Base-by-base conservation (phyloP, 2,797 vertebrate genomes). In the Anableps anableps region DNA sequence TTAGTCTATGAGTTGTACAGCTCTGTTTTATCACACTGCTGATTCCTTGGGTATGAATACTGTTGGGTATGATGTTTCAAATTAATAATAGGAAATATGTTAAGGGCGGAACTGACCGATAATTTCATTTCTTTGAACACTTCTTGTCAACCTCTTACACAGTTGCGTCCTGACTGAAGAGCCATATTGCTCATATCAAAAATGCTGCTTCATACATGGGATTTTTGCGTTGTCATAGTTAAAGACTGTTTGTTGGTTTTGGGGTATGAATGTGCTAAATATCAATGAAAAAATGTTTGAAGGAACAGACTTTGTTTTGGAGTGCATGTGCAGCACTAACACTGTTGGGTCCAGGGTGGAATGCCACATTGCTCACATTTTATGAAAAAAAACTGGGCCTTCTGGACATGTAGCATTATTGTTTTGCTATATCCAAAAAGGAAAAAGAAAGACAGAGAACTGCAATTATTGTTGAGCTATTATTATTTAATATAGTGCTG, bases 401-500 rank as follows among this genome's bases (percentile, higher is more conserved):
- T 23, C 3, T 26, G 34, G 6, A 64, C 60, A 64, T 36, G 34
- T 11, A 13, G 36, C 8, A 9, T 21, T 41, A 68, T 68, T 68
- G 4, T 64, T 68, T 26, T 41, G 36, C 26, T 6, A 47, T 6
- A n/a, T 45, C 1, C 5, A 71, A 45, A 29, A 26, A 41, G 4
- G 6, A 1, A 13, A 29, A 1, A 51, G 7, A 11, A 16, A 38
- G 23, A 80, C 29, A 31, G n/a, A 8, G 78, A 66, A n/a, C n/a
- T 55, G 60, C 38, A 45, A 16, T n/a, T 13, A 23, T 38, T 78
- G 19, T 78, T 26, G 13, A 16, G 1, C 34, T 10, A 26, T 77
- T 88, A 34, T 45, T 81, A 72, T 87, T 60, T 50, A 43, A 3
- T 41, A 50, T 77, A 66, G 76, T 50, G 72, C 0, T 74, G 80